Percentiles rank a stretch among this genome's conserved stretches.
These are phyloP conservation scores for Acinonyx jubatus DNA, from an alignment of 2,113 vertebrate species.

Conservation along the genomic window DNA sequence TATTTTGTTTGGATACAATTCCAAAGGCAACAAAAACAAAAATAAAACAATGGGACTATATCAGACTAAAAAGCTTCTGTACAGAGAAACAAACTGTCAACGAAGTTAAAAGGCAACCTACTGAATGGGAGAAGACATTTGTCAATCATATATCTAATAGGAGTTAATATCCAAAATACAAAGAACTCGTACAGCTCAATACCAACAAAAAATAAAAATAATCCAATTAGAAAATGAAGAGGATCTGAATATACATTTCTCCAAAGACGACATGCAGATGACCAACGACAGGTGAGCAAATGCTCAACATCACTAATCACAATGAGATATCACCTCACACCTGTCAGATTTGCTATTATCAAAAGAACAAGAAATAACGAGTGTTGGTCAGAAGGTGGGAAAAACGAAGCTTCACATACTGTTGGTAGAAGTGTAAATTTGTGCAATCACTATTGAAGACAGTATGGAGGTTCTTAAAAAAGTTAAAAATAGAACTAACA, in stretches of 20 bases:
- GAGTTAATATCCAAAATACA: background rate
- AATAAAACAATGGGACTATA: background rate
- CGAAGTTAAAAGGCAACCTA: background rate
- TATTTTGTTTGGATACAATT: background rate
- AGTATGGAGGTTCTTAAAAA: background rate
- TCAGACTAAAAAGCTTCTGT: background rate
- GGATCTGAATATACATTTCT: background rate
- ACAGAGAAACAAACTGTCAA: background rate
- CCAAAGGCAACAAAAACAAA: background rate
- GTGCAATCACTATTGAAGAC: background rate
- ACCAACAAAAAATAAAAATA: background rate
- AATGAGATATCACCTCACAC: background rate
- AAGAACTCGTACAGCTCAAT: background rate
- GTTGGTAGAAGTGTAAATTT: background rate
- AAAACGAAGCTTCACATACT: background rate
- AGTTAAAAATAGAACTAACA: background rate
- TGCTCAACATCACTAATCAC: background rate
- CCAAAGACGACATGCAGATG: background rate
- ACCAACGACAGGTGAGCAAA: background rate
- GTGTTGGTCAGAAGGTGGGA: background rate
- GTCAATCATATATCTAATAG: background rate
- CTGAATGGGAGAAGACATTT: background rate
- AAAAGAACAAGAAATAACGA: background rate
- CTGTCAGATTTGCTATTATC: background rate
- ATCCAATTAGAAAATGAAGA: background rate